Conservation (phyloP, 2,888 invertebrate genomes). For the Athrips mouffetella region DNA sequence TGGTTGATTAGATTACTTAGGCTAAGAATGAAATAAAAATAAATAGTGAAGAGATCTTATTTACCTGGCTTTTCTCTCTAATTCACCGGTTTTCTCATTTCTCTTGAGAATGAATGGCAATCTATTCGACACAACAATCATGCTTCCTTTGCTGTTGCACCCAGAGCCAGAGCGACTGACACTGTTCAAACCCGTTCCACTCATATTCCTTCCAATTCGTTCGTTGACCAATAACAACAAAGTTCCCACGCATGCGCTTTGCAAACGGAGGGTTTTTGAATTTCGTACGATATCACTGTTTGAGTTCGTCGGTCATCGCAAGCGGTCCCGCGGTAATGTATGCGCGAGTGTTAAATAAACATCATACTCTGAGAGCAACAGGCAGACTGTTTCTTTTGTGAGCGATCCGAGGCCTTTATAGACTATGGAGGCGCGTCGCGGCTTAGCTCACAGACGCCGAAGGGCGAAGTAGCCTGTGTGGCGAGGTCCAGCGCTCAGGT, state of each 20-base stretch:
- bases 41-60: no score
- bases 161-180: slow-evolving; percentile 52
- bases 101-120: slow-evolving; percentile 91
- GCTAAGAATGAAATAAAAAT: no score
- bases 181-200: slow-evolving; percentile 42
- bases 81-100: slow-evolving; percentile 83
- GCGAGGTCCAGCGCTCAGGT: slow-evolving; percentile 47
- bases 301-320: slow-evolving; percentile 51
- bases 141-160: slow-evolving; percentile 82
- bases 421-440: slow-evolving; percentile 57
- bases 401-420: slow-evolving; percentile 65
- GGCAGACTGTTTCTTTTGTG: slow-evolving; percentile 67
- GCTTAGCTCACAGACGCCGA: no score
- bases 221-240: slow-evolving; percentile 62
- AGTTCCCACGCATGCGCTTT: slow-evolving; percentile 59
- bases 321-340: slow-evolving; percentile 37
- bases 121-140: slow-evolving; percentile 95
- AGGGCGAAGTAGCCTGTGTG: slow-evolving; percentile 53
- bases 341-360: slow-evolving; percentile 47
- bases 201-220: slow-evolving; percentile 58
- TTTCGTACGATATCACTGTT: slow-evolving; percentile 35
- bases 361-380: slow-evolving; percentile 64
- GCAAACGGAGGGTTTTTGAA: slow-evolving; percentile 54
- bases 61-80: slow-evolving; percentile 91
- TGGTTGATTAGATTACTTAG: no score